phyloP scores from a whole-genome alignment of 2,797 vertebrate genomes.

The Coregonus suidteri region DNA sequence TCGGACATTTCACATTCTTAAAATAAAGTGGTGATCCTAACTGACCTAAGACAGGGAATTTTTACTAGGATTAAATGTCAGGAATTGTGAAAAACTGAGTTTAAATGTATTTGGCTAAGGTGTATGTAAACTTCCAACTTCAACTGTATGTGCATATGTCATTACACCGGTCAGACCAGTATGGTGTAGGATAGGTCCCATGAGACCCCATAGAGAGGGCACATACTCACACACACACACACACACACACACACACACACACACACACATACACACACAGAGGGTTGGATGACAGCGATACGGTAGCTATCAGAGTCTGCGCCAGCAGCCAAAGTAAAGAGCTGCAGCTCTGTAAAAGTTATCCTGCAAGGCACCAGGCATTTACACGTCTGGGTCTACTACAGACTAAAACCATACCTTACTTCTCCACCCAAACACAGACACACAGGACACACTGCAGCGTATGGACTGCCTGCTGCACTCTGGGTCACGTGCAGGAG shows the following conservation, averaged over 20 bases:
- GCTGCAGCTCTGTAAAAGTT: conserved; percentile 74
- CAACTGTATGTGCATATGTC: background rate
- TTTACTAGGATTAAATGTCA: too few species aligned
- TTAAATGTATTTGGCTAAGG: too few species aligned
- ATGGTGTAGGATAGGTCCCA: background rate
- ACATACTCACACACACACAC: conserved; percentile 19
- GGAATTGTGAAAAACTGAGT: too few species aligned
- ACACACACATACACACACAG: conserved; percentile 35
- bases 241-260: conserved; percentile 20
- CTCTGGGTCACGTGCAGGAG: background rate
- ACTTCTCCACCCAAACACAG: conserved; percentile 43
- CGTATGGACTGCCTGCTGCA: background rate
- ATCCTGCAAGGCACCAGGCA: conserved; percentile 71
- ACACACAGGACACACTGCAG: conserved; percentile 9
- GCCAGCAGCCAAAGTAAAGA: conserved; percentile 76
- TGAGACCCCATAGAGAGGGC: background rate
- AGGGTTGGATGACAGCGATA: conserved; percentile 66
- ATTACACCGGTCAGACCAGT: background rate
- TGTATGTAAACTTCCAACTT: too few species aligned
- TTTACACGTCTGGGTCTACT: conserved; percentile 74
- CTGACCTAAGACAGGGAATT: too few species aligned
- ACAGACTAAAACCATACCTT: conserved; percentile 63
- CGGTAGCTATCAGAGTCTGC: conserved; percentile 64
- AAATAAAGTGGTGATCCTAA: too few species aligned
- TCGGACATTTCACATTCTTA: too few species aligned